Evolutionary conservation across 1,140 invertebrate species (phyloP).

Genomic region (Drosophila varians): DNA sequence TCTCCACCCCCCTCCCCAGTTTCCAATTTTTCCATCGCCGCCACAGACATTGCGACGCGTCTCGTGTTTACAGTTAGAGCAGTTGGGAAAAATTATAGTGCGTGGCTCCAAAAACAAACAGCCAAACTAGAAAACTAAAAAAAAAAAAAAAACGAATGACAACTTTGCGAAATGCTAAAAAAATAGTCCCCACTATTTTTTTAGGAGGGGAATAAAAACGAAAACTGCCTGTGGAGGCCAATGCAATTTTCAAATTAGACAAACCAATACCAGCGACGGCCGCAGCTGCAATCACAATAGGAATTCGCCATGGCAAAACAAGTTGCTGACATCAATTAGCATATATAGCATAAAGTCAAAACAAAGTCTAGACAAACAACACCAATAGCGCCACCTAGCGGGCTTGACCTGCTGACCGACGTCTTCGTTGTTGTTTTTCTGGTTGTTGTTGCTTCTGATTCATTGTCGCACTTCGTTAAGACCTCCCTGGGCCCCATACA

Average conservation of each 20-base stretch:
- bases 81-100: constrained; percentile 58
- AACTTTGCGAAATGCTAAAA: constrained; percentile 9
- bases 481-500: constrained; percentile 27
- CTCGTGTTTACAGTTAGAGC: constrained; percentile 71
- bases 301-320: constrained; percentile 54
- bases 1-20: constrained; percentile 2
- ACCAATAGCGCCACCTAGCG: constrained; percentile 53
- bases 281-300: constrained; percentile 42
- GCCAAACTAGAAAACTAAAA: background rate
- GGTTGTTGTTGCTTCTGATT: constrained; percentile 45
- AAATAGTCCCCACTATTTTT: too few species aligned
- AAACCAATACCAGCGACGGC: constrained; percentile 29
- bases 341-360: constrained; percentile 60
- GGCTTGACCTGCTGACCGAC: constrained; percentile 55
- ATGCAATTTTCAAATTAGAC: constrained; percentile 77
- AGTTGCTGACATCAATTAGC: constrained; percentile 71
- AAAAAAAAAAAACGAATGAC: constrained; percentile 8
- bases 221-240: constrained; percentile 54
- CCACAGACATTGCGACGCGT: constrained; percentile 69
- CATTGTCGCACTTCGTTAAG: constrained; percentile 59
- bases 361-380: constrained; percentile 69
- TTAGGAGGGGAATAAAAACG: constrained; percentile 2
- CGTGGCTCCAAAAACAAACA: constrained; percentile 39
- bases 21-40: constrained; percentile 35
- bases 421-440: constrained; percentile 10